Base-by-base conservation (phyloP, 1,140 invertebrate genomes). In the Diachasmimorpha longicaudata region DNA sequence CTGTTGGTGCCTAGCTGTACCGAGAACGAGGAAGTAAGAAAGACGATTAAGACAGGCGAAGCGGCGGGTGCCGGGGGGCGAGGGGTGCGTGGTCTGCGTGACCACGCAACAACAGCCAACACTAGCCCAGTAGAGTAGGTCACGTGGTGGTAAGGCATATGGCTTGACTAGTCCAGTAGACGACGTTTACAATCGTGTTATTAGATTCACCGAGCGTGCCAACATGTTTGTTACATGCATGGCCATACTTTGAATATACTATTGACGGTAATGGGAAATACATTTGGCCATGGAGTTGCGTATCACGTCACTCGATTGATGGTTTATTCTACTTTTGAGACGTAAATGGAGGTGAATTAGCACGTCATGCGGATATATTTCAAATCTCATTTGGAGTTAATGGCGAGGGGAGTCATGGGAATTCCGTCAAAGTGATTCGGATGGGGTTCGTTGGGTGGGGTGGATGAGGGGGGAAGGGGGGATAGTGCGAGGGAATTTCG, bases 21-120 rank as follows among this genome's bases (percentile, higher is more conserved):
- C 81, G 55, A 74, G 76, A 23, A 78, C 75, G 80, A 81, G 73
- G 70, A 52, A 77, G 72, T 68, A 78, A 76, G 74, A 37, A 81
- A 67, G 79, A 80, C 75, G 80, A 84, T 83, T 83, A 83, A 81
- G 80, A 80, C 72, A 31, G 76, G 78, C 77, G 16, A 58, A 70
- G 10, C 1, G 19, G 58, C 21, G 58, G 19, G 58, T 78, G 79
- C 78, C n/a, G 31, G 31, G 31, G 31, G 31, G 77, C 58, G 78
- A n/a, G 70, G 75, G n/a, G 52, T 63, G 58, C 58, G 58, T 63
- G 55, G 79, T 80, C 78, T 84, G 83, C 82, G 77, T 82, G 82
- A 80, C 81, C 78, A 84, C 77, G 79, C 76, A 78, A 75, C 80
- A 70, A 79, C 48, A 42, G 4, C 39, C 48, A n/a, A n/a, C 48